These are phyloP conservation scores for Melanargia galathea DNA, from an alignment of 2,888 invertebrate species.

Conservation along the genomic window DNA sequence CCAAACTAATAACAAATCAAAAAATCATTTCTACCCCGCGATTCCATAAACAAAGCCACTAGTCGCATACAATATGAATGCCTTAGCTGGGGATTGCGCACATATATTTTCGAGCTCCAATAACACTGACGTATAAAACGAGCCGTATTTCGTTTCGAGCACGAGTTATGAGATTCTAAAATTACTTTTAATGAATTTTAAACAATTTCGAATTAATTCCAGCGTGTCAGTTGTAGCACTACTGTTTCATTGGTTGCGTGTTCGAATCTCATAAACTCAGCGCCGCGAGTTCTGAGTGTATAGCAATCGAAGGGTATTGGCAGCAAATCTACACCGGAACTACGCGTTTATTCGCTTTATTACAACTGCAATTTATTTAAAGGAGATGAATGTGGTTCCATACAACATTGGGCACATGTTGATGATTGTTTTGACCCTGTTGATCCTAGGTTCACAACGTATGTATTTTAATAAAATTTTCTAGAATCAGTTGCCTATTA, in stretches of 20 bases:
- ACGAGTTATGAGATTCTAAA: constrained; percentile 36
- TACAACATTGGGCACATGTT: no score
- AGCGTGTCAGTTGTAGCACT: constrained; percentile 37
- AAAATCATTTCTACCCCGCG: constrained; percentile 1
- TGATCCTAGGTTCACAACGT: no score
- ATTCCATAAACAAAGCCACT: constrained; percentile 19
- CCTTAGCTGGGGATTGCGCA: constrained; percentile 13
- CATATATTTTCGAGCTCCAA: constrained; percentile 21
- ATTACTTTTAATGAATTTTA: constrained; percentile 44
- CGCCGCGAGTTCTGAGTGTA: constrained; percentile 38
- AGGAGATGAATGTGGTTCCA: not conserved
- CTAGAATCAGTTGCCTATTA: no score
- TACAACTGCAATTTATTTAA: constrained; percentile 40
- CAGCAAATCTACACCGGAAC: constrained; percentile 59
- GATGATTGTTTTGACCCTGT: no score
- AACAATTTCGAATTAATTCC: constrained; percentile 40
- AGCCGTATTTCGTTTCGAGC: constrained; percentile 24
- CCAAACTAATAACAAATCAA: constrained; percentile 14
- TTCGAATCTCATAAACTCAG: constrained; percentile 47
- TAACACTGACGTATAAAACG: constrained; percentile 23
- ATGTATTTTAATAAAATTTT: no score
- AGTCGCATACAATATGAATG: constrained; percentile 24
- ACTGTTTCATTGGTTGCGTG: constrained; percentile 48
- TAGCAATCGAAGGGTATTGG: constrained; percentile 35
- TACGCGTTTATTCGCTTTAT: constrained; percentile 59